These are phyloP conservation scores for Hyperoplus immaculatus DNA, from an alignment of 2,797 vertebrate genomes.

Conservation along the genomic window DNA sequence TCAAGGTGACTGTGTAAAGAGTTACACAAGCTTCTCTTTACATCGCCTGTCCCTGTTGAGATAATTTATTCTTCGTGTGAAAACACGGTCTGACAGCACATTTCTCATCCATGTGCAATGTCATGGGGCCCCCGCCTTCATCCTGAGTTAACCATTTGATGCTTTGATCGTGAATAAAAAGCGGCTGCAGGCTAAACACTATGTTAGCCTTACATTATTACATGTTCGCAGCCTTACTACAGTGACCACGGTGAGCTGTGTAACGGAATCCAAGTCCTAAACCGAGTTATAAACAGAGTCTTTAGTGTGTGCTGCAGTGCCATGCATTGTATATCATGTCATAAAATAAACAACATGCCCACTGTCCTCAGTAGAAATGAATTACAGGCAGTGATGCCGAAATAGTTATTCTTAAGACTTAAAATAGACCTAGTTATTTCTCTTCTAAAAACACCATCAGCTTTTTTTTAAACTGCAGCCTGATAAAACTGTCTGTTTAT, in stretches of 20 bases:
- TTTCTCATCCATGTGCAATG: conserved; percentile 5
- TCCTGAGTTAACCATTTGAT: conserved; percentile 31
- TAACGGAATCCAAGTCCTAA: conserved; percentile 18
- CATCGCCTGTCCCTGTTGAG: background rate
- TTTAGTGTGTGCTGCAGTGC: conserved; percentile 7
- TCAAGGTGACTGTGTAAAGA: background rate
- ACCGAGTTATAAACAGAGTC: conserved; percentile 27
- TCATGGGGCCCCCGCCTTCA: conserved; percentile 32
- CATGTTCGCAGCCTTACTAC: conserved; percentile 7
- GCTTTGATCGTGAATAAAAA: conserved; percentile 31
- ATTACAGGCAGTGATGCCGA: conserved; percentile 22
- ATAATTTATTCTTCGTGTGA: conserved; percentile 16
- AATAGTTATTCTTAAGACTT: conserved; percentile 27
- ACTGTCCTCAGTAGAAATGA: conserved; percentile 27
- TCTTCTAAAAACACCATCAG: conserved; percentile 25
- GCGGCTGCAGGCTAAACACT: conserved; percentile 29
- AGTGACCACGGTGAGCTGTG: conserved; percentile 27
- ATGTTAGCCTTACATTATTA: conserved; percentile 24
- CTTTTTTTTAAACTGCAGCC: conserved; percentile 6
- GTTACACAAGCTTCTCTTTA: background rate
- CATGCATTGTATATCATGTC: conserved; percentile 40
- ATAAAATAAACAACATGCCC: conserved; percentile 14
- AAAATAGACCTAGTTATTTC: conserved; percentile 41
- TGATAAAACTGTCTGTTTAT: conserved; percentile 25
- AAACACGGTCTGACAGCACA: conserved; percentile 14